phyloP scores from a whole-genome alignment of 2,113 vertebrate genomes.

The Myocastor coypus region DNA sequence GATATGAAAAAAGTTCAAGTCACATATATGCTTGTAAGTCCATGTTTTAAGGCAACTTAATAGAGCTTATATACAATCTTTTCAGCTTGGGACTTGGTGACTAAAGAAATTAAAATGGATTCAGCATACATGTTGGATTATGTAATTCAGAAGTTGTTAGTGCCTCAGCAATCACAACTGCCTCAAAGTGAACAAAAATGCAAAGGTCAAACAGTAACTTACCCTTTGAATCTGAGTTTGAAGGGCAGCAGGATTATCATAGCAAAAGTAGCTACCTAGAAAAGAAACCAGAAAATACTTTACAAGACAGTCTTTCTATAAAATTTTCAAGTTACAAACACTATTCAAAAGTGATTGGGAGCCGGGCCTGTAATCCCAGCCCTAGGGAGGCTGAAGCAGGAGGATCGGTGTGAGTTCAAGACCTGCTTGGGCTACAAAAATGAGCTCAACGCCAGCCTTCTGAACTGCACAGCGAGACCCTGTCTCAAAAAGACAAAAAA shows the following conservation, averaged over 20 bases:
- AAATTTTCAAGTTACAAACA: conserved; percentile 15
- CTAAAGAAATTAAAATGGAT: background rate
- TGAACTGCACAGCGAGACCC: too few species aligned
- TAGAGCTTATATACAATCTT: background rate
- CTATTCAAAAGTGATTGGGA: background rate
- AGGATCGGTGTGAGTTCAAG: too few species aligned
- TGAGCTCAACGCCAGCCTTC: too few species aligned
- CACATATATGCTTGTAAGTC: background rate
- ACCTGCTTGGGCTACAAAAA: too few species aligned
- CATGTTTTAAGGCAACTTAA: background rate
- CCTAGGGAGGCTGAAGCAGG: too few species aligned
- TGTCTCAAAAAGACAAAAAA: too few species aligned
- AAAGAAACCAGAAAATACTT: conserved; percentile 52
- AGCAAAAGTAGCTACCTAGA: conserved; percentile 98
- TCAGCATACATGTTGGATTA: background rate
- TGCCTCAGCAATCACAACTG: background rate
- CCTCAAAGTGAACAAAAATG: background rate
- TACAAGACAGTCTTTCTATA: background rate
- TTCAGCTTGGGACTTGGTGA: background rate
- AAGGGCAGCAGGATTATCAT: conserved; percentile 96
- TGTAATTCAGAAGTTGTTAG: background rate
- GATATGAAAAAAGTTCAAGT: background rate
- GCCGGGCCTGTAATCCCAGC: too few species aligned
- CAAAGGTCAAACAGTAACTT: conserved; percentile 68
- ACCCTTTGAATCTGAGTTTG: conserved; percentile 94